Conservation (phyloP, 2,113 vertebrate genomes). For the Mastomys coucha region DNA sequence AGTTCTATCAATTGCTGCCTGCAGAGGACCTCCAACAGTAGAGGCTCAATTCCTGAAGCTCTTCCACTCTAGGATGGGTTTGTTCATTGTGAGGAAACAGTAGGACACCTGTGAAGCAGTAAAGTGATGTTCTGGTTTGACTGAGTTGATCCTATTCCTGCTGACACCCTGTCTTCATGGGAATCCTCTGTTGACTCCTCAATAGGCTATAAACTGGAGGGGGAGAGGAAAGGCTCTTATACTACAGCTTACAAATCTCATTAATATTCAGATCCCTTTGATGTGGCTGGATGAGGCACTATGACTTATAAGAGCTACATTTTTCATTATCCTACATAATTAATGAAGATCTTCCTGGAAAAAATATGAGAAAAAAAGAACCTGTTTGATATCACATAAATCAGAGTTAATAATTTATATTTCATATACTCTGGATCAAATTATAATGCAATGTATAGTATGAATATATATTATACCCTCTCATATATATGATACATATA, state of each 20-base stretch:
- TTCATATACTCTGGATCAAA: neutral
- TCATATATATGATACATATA: no score
- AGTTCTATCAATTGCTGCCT: neutral
- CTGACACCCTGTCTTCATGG: neutral
- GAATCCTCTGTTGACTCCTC: neutral
- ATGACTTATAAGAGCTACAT: neutral
- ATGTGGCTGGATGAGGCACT: neutral
- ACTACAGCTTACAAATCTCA: neutral
- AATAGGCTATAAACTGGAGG: neutral
- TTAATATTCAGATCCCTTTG: neutral
- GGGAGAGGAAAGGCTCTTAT: neutral
- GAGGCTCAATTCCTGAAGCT: neutral
- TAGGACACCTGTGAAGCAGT: neutral
- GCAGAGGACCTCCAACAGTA: neutral
- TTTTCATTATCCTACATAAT: constrained; percentile 35
- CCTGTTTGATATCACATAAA: neutral
- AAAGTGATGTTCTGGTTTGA: neutral
- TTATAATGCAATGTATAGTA: neutral
- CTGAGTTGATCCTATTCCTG: neutral
- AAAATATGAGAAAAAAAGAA: constrained; percentile 28
- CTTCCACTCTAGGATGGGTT: neutral
- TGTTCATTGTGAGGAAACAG: neutral
- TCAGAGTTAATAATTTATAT: neutral
- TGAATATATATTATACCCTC: no score
- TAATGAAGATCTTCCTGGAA: neutral